phyloP scores from a whole-genome alignment of 2,888 invertebrate genomes.

The Reticulitermes lucifugus region DNA sequence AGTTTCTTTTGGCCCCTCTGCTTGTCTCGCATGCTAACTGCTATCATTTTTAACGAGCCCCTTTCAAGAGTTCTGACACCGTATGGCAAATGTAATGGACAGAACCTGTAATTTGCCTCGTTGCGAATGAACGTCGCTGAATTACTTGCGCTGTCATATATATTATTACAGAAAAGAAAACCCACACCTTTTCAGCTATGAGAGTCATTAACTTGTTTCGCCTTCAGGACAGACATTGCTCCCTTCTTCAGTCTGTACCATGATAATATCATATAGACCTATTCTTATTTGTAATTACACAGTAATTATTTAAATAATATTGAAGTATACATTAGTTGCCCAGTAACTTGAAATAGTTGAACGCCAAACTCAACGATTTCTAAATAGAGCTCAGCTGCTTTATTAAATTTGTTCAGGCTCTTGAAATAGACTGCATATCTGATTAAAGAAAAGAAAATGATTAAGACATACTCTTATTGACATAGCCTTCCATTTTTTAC shows the following conservation, averaged over 20 bases:
- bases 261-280: neutral
- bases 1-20: neutral
- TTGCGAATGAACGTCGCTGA: conserved; percentile 37
- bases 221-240: neutral
- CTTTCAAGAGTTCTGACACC: conserved; percentile 47
- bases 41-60: conserved; percentile 49
- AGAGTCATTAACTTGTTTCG: neutral
- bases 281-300: conserved; percentile 24
- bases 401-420: too few species aligned
- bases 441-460: too few species aligned
- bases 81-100: conserved; percentile 44
- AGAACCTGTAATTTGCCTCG: conserved; percentile 42
- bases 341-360: neutral
- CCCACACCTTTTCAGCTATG: neutral
- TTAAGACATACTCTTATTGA: too few species aligned
- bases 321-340: conserved; percentile 27
- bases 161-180: conserved; percentile 19
- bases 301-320: conserved; percentile 28
- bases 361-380: neutral
- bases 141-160: neutral
- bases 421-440: too few species aligned
- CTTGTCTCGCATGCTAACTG: conserved; percentile 39
- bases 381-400: neutral
- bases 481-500: too few species aligned
- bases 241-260: neutral